These are phyloP conservation scores for Hypomecis punctinalis DNA, from an alignment of 2,888 invertebrate species.

Conservation along the genomic window DNA sequence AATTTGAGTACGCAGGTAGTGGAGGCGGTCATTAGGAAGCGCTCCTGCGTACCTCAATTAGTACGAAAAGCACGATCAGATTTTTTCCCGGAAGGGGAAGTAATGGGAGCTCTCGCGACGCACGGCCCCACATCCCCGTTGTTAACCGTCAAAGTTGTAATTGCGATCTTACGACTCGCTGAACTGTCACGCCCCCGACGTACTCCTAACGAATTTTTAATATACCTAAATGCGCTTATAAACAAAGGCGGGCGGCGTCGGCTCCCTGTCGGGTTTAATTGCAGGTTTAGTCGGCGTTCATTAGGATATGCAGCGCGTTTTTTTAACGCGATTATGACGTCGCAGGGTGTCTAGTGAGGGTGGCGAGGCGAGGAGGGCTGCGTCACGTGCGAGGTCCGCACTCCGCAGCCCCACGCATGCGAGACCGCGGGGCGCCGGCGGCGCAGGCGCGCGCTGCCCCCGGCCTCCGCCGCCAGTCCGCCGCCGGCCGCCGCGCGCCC, in stretches of 20 bases:
- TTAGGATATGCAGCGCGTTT: slow-evolving; percentile 81
- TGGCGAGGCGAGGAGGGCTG: slow-evolving; percentile 81
- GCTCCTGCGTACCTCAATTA: slow-evolving; percentile 65
- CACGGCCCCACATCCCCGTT: slow-evolving; percentile 55
- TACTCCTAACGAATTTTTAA: slow-evolving; percentile 73
- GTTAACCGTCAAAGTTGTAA: slow-evolving; percentile 69
- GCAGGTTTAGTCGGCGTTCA: slow-evolving; percentile 79
- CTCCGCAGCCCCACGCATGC: slow-evolving; percentile 84
- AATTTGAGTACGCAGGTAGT: slow-evolving; percentile 58
- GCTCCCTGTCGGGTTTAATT: slow-evolving; percentile 71
- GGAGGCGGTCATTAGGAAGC: slow-evolving; percentile 62
- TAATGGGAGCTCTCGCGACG: slow-evolving; percentile 63
- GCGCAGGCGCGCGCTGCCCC: slow-evolving; percentile 75
- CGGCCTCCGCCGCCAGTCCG: slow-evolving; percentile 80
- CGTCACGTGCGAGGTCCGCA: slow-evolving; percentile 84
- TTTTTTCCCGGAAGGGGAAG: slow-evolving; percentile 66
- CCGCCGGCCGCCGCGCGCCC: slow-evolving; percentile 83
- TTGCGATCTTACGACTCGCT: slow-evolving; percentile 73
- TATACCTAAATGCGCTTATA: slow-evolving; percentile 69
- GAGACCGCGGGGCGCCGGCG: slow-evolving; percentile 81
- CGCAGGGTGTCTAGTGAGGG: slow-evolving; percentile 71
- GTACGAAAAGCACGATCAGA: slow-evolving; percentile 59
- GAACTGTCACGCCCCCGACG: slow-evolving; percentile 70
- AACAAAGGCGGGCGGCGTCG: slow-evolving; percentile 64
- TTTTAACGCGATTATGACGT: slow-evolving; percentile 83